These are phyloP conservation scores for Temnothorax ravouxi DNA, from an alignment of 2,888 invertebrate genomes.

Conservation along the genomic window DNA sequence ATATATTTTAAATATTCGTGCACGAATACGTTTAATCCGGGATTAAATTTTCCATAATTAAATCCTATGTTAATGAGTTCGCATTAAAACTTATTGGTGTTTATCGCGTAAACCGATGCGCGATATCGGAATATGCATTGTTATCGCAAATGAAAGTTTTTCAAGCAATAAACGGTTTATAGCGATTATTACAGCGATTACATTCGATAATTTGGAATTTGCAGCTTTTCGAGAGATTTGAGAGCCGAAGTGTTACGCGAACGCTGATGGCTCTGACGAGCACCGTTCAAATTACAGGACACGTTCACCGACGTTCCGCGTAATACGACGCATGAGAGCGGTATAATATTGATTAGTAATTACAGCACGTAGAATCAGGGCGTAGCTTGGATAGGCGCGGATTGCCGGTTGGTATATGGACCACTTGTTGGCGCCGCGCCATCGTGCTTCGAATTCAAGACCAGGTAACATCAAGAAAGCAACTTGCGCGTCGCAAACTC, in stretches of 20 bases:
- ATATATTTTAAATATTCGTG: slow-evolving; percentile 37
- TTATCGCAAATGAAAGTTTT: slow-evolving; percentile 48
- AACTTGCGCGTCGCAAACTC: slow-evolving; percentile 60
- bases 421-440: slow-evolving; percentile 83
- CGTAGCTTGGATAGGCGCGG: slow-evolving; percentile 77
- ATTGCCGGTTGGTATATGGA: slow-evolving; percentile 83
- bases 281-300: slow-evolving; percentile 73
- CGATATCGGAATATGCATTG: slow-evolving; percentile 47
- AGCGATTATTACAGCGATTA: slow-evolving; percentile 51
- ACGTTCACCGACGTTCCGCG: slow-evolving; percentile 71
- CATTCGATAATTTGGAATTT: slow-evolving; percentile 49
- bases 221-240: slow-evolving; percentile 39
- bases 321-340: slow-evolving; percentile 66
- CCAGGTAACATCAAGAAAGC: slow-evolving; percentile 66
- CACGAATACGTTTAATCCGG: slow-evolving; percentile 46
- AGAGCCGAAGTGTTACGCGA: slow-evolving; percentile 41
- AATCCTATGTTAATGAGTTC: slow-evolving; percentile 54
- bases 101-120: slow-evolving; percentile 46
- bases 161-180: slow-evolving; percentile 51
- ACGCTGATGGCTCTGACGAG: slow-evolving; percentile 32
- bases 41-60: slow-evolving; percentile 49
- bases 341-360: slow-evolving; percentile 84
- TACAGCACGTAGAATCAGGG: slow-evolving; percentile 83
- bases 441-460: slow-evolving; percentile 83
- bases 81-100: slow-evolving; percentile 53